phyloP scores from a whole-genome alignment of 2,113 vertebrate species.

The Spermophilus dauricus region DNA sequence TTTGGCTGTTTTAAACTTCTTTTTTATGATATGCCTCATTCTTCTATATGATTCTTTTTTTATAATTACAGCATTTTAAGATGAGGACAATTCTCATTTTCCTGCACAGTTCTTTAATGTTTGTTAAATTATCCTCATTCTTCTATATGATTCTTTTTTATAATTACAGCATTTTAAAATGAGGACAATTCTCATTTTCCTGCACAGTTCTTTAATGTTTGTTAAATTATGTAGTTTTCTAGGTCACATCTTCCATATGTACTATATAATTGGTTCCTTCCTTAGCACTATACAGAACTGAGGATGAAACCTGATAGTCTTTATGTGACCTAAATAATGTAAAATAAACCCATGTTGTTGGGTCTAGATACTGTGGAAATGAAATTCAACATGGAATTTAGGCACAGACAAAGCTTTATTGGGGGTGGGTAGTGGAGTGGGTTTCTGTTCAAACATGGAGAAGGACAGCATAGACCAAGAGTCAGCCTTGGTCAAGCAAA shows the following conservation, averaged over 20 bases:
- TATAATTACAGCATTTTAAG: neutral
- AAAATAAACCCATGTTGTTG: neutral
- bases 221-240: neutral
- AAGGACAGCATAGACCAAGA: neutral
- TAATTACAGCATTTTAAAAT: neutral
- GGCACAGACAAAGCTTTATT: neutral
- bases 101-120: neutral
- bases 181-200: neutral
- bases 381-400: neutral
- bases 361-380: neutral
- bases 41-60: neutral
- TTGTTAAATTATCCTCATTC: neutral
- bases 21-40: neutral
- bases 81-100: neutral
- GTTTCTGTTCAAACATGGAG: neutral
- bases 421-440: too few relatives aligned
- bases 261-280: neutral
- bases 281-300: neutral
- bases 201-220: slow-evolving; percentile 1
- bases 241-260: neutral
- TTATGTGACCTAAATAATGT: slow-evolving; percentile 31
- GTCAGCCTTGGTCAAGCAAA: neutral
- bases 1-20: neutral
- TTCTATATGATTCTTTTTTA: neutral
- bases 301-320: neutral